Base-by-base conservation (phyloP, 2,888 invertebrate genomes). In the Mechanitis messenoides region DNA sequence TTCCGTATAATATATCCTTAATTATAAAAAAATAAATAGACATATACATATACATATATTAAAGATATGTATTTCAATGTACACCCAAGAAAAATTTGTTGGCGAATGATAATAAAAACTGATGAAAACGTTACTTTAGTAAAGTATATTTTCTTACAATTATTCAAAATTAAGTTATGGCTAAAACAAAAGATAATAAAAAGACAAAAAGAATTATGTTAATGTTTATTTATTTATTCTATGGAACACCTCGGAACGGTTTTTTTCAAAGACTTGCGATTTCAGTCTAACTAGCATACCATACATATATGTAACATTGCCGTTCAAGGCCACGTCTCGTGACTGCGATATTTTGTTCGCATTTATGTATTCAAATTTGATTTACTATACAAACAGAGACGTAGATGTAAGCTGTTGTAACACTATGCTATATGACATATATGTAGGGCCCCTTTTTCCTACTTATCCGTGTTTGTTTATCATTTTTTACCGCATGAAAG, bases 291-390 rank as follows among this genome's bases (percentile, higher is more conserved):
- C 71, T 74, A 73, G 72, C 69, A 74, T 72, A 70, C 57, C 72
- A 80, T 83, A 75, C 74, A 81, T 83, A 81, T 83, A 83, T 80
- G 76, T 78, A 82, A 76, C 73, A 67, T 61, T 68, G 61, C 65
- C 60, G 61, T 69, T 71, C 81, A 82, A 84, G 81, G 82, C 77
- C 81, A 79, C 72, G 69, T 75, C 72, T 74, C 69, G 72, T 70
- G 74, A 74, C 69, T 71, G 66, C 68, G 69, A 66, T 76, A 76
- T 78, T 75, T 77, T 75, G 77, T 68, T 58, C 68, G 67, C 68
- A 69, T 73, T 67, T 50, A 69, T 74, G 71, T 68, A 73, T 73
- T 71, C 63, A 63, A 68, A 60, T 66, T 64, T 6, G 28, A 31
- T n/a, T 50, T 31, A 50, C 50, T 50, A 50, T 50, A 47, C 20